These are phyloP conservation scores for Stigmatopora argus DNA, from an alignment of 2,113 vertebrate genomes.

Conservation along the genomic window DNA sequence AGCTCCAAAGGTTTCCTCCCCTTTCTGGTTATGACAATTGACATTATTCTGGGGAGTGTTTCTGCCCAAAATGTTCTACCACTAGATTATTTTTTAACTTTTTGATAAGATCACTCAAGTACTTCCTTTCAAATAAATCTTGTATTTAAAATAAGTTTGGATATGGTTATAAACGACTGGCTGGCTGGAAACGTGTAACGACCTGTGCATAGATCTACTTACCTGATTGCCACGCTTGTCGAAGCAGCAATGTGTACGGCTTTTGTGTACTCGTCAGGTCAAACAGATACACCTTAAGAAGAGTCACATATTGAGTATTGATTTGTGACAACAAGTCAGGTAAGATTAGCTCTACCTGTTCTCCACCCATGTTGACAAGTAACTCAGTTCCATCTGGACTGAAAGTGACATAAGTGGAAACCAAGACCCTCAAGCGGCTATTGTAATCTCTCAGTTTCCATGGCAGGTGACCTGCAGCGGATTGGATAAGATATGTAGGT, in stretches of 20 bases:
- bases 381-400: slow-evolving; percentile 96
- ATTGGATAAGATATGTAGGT: background rate
- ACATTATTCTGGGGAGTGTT: background rate
- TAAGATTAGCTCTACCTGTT: slow-evolving; percentile 77
- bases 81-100: no score
- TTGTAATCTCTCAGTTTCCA: slow-evolving; percentile 94
- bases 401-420: slow-evolving; percentile 95
- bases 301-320: background rate
- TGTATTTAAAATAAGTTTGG: no score
- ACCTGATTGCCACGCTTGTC: slow-evolving; percentile 89
- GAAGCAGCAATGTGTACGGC: slow-evolving; percentile 90
- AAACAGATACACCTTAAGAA: slow-evolving; percentile 89
- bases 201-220: background rate
- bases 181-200: background rate
- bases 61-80: background rate
- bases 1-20: background rate
- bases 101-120: no score
- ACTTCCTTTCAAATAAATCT: no score
- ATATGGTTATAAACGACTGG: background rate
- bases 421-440: slow-evolving; percentile 88
- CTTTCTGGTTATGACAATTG: background rate
- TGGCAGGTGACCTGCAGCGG: slow-evolving; percentile 82
- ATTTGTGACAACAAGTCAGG: background rate
- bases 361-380: slow-evolving; percentile 97
- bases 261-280: slow-evolving; percentile 93